Evolutionary conservation across 2,113 vertebrate genomes (phyloP).

Genomic region (Clinocottus analis): DNA sequence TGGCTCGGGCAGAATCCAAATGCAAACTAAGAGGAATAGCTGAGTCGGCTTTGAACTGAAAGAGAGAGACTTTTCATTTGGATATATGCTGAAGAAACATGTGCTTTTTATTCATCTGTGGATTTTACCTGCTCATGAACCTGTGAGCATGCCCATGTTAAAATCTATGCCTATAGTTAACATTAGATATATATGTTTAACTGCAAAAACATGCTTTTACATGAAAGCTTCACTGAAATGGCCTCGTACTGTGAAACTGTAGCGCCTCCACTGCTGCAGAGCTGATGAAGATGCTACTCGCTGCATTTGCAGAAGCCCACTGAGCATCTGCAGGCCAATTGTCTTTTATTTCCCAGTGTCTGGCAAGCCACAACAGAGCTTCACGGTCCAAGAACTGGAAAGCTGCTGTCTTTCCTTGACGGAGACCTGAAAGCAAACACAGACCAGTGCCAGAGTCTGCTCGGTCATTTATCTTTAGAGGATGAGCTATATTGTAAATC

Average conservation of each 20-base stretch:
- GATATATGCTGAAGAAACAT: neutral
- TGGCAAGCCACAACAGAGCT: conserved; percentile 52
- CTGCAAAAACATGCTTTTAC: neutral
- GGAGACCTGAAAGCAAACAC: conserved; percentile 56
- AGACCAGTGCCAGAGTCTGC: conserved; percentile 37
- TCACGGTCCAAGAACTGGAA: conserved; percentile 51
- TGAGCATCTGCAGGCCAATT: conserved; percentile 57
- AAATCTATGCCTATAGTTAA: neutral
- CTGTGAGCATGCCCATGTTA: neutral
- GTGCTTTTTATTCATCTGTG: conserved; percentile 2
- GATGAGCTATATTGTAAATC: conserved; percentile 41
- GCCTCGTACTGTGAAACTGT: neutral
- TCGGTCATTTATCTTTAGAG: conserved; percentile 43
- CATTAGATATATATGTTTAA: neutral
- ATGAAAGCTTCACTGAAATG: conserved; percentile 6
- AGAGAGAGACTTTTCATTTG: neutral
- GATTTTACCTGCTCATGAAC: neutral
- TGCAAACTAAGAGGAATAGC: conserved; percentile 21
- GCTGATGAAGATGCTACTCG: conserved; percentile 30
- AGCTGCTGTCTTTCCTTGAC: conserved; percentile 48
- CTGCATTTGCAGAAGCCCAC: conserved; percentile 42
- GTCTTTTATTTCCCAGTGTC: conserved; percentile 54
- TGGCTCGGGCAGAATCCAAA: conserved; percentile 21
- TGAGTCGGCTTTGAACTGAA: conserved; percentile 10
- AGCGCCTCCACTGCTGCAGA: conserved; percentile 30